A percentile compares a stretch with the other conserved stretches of the same genome.
Conservation (phyloP, 2,888 invertebrate species). For the Piscicola geometra region DNA sequence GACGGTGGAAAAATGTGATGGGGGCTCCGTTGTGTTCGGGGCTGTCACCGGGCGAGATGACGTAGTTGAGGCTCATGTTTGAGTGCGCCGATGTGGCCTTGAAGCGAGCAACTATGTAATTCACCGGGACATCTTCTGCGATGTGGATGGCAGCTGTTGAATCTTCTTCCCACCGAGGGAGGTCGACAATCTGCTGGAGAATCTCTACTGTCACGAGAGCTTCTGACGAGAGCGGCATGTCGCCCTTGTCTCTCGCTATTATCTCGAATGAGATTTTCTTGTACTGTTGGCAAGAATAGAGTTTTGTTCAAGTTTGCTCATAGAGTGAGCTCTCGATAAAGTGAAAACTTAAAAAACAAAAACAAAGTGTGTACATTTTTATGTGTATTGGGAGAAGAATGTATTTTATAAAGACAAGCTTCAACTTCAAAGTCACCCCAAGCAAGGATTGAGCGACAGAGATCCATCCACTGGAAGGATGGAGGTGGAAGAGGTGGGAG, state of each 20-base stretch:
- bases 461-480: constrained; percentile 94
- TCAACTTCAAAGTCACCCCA: too few relatives aligned
- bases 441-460: constrained; percentile 80
- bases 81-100: constrained; percentile 38
- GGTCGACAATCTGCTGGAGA: constrained; percentile 60
- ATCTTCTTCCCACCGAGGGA: constrained; percentile 45
- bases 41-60: constrained; percentile 43
- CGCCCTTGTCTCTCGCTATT: constrained; percentile 95
- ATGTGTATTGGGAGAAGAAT: too few relatives aligned
- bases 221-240: constrained; percentile 86
- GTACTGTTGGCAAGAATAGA: constrained; percentile 5
- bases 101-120: constrained; percentile 40
- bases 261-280: constrained; percentile 68
- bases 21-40: constrained; percentile 44
- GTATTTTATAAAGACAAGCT: too few relatives aligned
- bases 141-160: constrained; percentile 37
- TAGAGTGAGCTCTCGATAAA: neutral
- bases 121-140: constrained; percentile 42
- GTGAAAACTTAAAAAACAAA: neutral
- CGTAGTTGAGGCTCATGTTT: constrained; percentile 40
- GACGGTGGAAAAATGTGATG: constrained; percentile 41
- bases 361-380: too few relatives aligned
- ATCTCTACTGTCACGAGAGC: constrained; percentile 97
- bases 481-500: constrained; percentile 75
- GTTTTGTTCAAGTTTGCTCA: neutral